A percentile compares a stretch with the other conserved stretches of the same genome.
phyloP scores from a whole-genome alignment of 2,888 invertebrate species.

The Stegana nigrithorax region DNA sequence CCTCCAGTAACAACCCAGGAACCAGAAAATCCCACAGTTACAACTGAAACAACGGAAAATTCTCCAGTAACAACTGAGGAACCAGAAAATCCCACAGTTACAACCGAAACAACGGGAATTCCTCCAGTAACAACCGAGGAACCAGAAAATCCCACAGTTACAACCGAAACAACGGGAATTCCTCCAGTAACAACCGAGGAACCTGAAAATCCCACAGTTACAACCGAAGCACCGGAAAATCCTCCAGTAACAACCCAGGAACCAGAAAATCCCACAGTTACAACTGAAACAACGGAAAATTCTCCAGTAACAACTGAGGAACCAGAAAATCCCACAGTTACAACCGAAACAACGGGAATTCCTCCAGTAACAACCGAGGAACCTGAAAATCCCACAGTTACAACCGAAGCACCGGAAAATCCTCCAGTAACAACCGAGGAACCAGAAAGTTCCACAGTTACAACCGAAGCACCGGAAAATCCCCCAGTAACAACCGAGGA shows the following conservation, averaged over 20 bases:
- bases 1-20: not conserved
- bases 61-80: not conserved
- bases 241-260: not conserved
- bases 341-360: not conserved
- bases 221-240: not conserved
- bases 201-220: not conserved
- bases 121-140: not conserved
- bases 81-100: not conserved
- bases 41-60: not conserved
- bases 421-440: conserved; percentile 1
- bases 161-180: not conserved
- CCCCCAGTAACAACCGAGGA: not conserved
- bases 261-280: not conserved
- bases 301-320: not conserved
- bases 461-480: not conserved
- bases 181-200: not conserved
- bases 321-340: not conserved
- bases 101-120: not conserved
- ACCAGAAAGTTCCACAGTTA: not conserved
- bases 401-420: not conserved
- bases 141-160: not conserved
- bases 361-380: not conserved
- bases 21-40: not conserved
- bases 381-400: not conserved
- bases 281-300: not conserved